Percentiles rank a stretch among this genome's conserved stretches.
Conservation (phyloP, 2,888 invertebrate species). For the Vanessa cardui region DNA sequence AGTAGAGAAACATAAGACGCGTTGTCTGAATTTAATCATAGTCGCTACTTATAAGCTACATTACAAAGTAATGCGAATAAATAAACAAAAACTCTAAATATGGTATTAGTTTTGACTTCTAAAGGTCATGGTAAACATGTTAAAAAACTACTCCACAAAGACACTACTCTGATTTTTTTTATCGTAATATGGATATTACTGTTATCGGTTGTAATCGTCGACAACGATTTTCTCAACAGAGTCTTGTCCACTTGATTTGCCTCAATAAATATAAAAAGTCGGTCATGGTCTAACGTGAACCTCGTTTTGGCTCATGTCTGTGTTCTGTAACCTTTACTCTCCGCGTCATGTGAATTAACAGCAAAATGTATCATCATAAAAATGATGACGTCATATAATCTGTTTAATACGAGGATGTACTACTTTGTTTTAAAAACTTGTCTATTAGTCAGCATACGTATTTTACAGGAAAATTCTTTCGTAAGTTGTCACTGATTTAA, state of each 20-base stretch:
- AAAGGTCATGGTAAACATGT: no score
- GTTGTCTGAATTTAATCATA: no score
- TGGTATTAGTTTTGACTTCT: no score
- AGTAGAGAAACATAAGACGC: no score
- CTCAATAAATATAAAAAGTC: constrained; percentile 68
- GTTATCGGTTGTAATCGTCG: not conserved
- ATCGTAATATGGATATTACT: not conserved
- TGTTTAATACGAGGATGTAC: not conserved
- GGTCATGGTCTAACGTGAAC: constrained; percentile 72
- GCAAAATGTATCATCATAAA: constrained; percentile 38
- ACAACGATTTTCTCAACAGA: constrained; percentile 23
- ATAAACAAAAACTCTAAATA: no score
- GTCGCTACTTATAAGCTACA: no score
- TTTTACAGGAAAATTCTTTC: not conserved
- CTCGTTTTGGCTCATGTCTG: constrained; percentile 55
- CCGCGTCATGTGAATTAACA: constrained; percentile 41
- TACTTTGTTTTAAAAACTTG: not conserved
- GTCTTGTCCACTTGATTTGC: constrained; percentile 52
- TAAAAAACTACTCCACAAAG: no score
- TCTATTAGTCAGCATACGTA: not conserved
- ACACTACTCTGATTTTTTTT: not conserved
- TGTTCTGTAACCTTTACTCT: constrained; percentile 42
- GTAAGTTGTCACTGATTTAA: no score
- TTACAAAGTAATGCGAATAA: no score
- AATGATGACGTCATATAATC: constrained; percentile 14